These are phyloP conservation scores for Anthrax anthrax DNA, from an alignment of 2,888 invertebrate genomes.

Conservation along the genomic window DNA sequence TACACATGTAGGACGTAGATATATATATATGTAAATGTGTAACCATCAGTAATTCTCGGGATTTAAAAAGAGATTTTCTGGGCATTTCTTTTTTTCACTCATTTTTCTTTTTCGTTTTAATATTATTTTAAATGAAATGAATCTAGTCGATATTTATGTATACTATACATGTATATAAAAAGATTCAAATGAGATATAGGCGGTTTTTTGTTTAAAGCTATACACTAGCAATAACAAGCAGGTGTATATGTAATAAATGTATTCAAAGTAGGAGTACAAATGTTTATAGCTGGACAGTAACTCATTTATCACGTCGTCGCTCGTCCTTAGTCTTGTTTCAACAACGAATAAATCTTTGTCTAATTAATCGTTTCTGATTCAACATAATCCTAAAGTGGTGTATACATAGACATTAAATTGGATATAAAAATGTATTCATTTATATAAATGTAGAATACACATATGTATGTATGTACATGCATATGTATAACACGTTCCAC, in stretches of 20 bases:
- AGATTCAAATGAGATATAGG: not conserved
- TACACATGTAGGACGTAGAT: not conserved
- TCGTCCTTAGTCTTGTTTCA: slow-evolving; percentile 29
- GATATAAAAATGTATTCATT: too few species aligned
- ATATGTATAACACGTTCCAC: too few species aligned
- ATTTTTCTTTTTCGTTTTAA: too few species aligned
- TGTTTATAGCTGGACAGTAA: not conserved
- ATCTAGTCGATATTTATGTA: too few species aligned
- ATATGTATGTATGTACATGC: too few species aligned
- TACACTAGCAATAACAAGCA: not conserved
- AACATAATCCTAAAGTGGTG: slow-evolving; percentile 17
- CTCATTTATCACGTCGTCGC: slow-evolving; percentile 26
- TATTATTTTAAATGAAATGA: too few species aligned
- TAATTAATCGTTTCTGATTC: slow-evolving; percentile 21
- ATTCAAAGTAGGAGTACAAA: not conserved
- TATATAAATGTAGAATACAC: too few species aligned
- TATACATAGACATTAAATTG: too few species aligned
- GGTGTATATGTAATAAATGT: not conserved
- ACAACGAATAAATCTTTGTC: slow-evolving; percentile 8
- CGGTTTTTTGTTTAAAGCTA: not conserved
- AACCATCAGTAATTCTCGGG: not conserved
- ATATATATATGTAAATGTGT: too few species aligned
- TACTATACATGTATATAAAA: not conserved
- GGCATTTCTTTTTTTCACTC: not conserved
- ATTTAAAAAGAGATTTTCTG: not conserved